These are phyloP conservation scores for Zaprionus bogoriensis DNA, from an alignment of 2,888 invertebrate species.

Conservation along the genomic window DNA sequence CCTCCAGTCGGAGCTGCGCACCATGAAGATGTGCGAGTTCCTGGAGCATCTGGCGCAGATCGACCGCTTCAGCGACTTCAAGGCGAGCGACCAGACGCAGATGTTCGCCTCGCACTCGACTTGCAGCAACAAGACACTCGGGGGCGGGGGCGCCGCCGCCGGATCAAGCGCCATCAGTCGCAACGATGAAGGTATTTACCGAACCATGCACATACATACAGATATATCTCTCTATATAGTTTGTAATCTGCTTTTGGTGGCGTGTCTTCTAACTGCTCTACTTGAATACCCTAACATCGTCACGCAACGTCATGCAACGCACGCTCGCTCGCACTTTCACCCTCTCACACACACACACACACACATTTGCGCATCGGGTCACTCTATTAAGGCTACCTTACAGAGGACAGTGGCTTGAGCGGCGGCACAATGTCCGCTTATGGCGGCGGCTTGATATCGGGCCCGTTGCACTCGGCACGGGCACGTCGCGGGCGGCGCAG, in stretches of 20 bases:
- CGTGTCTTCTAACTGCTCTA: slow-evolving; percentile 16
- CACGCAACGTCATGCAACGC: too few species aligned
- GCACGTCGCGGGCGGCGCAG: slow-evolving; percentile 80
- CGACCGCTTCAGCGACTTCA: slow-evolving; percentile 55
- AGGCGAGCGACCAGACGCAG: slow-evolving; percentile 64
- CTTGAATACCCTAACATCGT: slow-evolving; percentile 11
- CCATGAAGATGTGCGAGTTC: slow-evolving; percentile 76
- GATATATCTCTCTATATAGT: not conserved
- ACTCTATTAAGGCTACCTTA: slow-evolving; percentile 82
- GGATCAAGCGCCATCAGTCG: slow-evolving; percentile 57
- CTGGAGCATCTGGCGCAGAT: slow-evolving; percentile 63
- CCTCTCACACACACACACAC: slow-evolving; percentile 20
- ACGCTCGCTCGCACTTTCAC: slow-evolving; percentile 3
- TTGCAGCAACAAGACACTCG: slow-evolving; percentile 41
- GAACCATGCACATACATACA: too few species aligned
- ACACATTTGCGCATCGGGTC: slow-evolving; percentile 28
- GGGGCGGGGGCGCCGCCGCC: too few species aligned
- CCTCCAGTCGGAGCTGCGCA: slow-evolving; percentile 60
- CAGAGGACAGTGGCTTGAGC: slow-evolving; percentile 81
- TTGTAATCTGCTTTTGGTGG: slow-evolving; percentile 22
- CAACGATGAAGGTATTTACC: slow-evolving; percentile 74
- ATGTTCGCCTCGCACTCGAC: slow-evolving; percentile 50
- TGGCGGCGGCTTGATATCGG: slow-evolving; percentile 59
- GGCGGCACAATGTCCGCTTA: slow-evolving; percentile 39
- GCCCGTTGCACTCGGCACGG: slow-evolving; percentile 81